Percentiles rank a stretch among this genome's conserved stretches.
Conservation (phyloP, 2,113 vertebrate species). For the Scatophagus argus region DNA sequence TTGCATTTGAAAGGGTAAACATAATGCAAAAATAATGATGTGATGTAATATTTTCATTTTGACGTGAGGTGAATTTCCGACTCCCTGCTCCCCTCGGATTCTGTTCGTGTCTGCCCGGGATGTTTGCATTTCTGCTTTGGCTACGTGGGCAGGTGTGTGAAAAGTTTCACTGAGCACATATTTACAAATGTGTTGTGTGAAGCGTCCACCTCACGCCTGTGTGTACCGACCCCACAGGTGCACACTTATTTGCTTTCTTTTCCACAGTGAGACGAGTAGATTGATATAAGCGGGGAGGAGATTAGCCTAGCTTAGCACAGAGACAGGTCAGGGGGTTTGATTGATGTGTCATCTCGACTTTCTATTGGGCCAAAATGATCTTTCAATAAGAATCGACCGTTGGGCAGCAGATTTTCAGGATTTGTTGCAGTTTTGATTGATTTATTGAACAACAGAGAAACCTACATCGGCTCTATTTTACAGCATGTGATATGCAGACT, state of each 20-base stretch:
- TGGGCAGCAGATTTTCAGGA: neutral
- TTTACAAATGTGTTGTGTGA: constrained; percentile 39
- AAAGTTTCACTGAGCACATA: constrained; percentile 38
- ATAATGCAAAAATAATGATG: constrained; percentile 18
- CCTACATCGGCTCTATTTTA: neutral
- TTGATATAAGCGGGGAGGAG: neutral
- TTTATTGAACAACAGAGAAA: neutral
- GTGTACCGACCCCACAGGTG: neutral
- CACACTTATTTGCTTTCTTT: neutral
- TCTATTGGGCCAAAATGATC: neutral
- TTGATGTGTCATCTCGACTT: neutral
- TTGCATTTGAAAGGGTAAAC: constrained; percentile 32
- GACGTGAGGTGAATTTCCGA: neutral
- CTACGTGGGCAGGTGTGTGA: neutral
- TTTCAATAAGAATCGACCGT: neutral
- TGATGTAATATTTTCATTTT: neutral
- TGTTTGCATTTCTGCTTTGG: constrained; percentile 47
- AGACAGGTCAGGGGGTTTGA: neutral
- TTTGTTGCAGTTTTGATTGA: neutral
- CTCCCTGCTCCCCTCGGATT: constrained; percentile 30
- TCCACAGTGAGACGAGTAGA: neutral
- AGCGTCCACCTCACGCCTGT: neutral
- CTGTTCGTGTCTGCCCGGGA: constrained; percentile 7
- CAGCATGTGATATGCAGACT: neutral
- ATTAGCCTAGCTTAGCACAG: neutral